A percentile compares a stretch with the other conserved stretches of the same genome.
These are phyloP conservation scores for Synanthedon andrenaeformis DNA, from an alignment of 2,888 invertebrate genomes.

Conservation along the genomic window DNA sequence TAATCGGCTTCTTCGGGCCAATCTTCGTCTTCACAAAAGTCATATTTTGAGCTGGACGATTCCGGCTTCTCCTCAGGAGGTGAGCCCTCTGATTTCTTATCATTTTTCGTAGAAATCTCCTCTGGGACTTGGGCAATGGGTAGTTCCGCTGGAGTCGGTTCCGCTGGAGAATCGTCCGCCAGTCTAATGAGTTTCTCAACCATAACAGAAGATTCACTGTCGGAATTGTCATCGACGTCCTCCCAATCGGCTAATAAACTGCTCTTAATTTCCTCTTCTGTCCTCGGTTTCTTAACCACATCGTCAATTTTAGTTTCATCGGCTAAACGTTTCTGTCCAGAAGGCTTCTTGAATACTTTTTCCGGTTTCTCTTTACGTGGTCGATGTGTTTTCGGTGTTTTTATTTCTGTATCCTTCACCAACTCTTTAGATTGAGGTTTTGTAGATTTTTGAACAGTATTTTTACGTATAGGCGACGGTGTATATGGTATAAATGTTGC, in stretches of 20 bases:
- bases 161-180: slow-evolving; percentile 45
- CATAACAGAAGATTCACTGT: slow-evolving; percentile 39
- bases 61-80: slow-evolving; percentile 45
- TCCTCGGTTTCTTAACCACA: slow-evolving; percentile 63
- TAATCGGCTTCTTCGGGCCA: slow-evolving; percentile 65
- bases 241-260: slow-evolving; percentile 84
- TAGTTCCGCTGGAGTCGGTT: slow-evolving; percentile 46
- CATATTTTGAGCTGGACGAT: slow-evolving; percentile 76
- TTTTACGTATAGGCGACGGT: slow-evolving; percentile 52
- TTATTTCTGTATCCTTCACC: slow-evolving; percentile 17
- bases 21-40: slow-evolving; percentile 81
- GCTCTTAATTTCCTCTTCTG: slow-evolving; percentile 74
- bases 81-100: slow-evolving; percentile 30
- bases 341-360: slow-evolving; percentile 41
- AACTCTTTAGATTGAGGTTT: slow-evolving; percentile 28
- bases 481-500: slow-evolving; percentile 59
- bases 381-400: slow-evolving; percentile 25
- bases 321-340: slow-evolving; percentile 47
- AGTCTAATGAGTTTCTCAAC: slow-evolving; percentile 34
- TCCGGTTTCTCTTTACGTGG: slow-evolving; percentile 1
- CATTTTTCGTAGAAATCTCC: slow-evolving; percentile 25
- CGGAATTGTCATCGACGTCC: slow-evolving; percentile 66
- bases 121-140: slow-evolving; percentile 28
- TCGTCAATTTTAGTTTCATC: slow-evolving; percentile 28
- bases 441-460: slow-evolving; percentile 21